Percentiles rank a stretch among this genome's conserved stretches.
Evolutionary conservation across 2,888 invertebrate species (phyloP).

Genomic region (Portevinia maculata): DNA sequence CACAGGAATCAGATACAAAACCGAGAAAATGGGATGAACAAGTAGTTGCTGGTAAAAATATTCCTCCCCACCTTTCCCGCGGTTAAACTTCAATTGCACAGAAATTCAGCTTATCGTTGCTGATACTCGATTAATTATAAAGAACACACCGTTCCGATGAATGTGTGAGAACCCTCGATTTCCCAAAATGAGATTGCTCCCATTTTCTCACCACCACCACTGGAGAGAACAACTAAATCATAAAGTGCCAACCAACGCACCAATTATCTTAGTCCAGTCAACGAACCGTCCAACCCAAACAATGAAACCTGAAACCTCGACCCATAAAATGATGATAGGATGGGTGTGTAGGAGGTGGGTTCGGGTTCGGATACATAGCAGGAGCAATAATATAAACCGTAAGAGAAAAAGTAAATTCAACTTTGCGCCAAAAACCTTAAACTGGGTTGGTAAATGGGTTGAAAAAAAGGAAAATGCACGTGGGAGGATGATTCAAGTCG

Average conservation of each 20-base stretch:
- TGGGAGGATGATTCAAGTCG: conserved; percentile 12
- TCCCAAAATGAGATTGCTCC: neutral
- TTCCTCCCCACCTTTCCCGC: neutral
- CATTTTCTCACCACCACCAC: conserved; percentile 38
- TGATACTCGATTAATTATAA: conserved; percentile 63
- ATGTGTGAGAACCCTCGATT: conserved; percentile 32
- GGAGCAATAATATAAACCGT: neutral
- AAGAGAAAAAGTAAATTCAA: conserved; percentile 31
- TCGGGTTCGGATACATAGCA: neutral
- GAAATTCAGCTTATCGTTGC: conserved; percentile 47
- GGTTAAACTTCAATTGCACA: conserved; percentile 32
- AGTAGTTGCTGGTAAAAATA: neutral
- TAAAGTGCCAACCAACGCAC: conserved; percentile 62
- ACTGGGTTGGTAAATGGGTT: conserved; percentile 39
- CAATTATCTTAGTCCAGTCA: conserved; percentile 71
- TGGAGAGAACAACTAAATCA: conserved; percentile 22
- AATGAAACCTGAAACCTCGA: conserved; percentile 72
- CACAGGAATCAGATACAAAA: conserved; percentile 29
- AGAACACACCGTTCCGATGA: conserved; percentile 19
- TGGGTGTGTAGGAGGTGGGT: conserved; percentile 2
- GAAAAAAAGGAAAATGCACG: neutral
- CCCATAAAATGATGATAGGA: conserved; percentile 59
- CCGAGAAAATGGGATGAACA: conserved; percentile 3
- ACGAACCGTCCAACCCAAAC: conserved; percentile 73
- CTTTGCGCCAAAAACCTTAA: conserved; percentile 64